Evolutionary conservation across 2,797 vertebrate genomes (phyloP).

Genomic region (Aplochiton taeniatus): DNA sequence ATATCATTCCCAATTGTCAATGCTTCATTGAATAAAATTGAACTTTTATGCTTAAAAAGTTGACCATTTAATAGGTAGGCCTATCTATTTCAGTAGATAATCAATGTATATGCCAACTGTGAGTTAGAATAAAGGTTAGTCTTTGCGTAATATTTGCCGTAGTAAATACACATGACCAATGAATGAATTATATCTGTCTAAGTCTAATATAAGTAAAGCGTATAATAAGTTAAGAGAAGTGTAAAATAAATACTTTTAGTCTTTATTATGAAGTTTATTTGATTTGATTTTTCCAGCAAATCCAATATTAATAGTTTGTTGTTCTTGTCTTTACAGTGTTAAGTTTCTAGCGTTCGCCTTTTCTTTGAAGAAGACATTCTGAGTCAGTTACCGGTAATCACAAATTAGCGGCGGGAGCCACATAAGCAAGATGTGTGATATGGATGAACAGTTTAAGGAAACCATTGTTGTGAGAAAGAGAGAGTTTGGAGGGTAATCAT

Average conservation of each 20-base stretch:
- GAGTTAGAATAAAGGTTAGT: neutral
- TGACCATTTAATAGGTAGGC: constrained; percentile 29
- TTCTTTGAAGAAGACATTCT: constrained; percentile 72
- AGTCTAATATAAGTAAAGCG: constrained; percentile 33
- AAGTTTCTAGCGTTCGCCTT: constrained; percentile 82
- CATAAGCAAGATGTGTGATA: constrained; percentile 63
- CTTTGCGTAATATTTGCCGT: no score
- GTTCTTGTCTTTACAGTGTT: constrained; percentile 82
- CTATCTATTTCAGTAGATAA: constrained; percentile 35
- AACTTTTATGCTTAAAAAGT: neutral
- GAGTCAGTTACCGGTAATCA: constrained; percentile 75
- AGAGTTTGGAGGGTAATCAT: constrained; percentile 67
- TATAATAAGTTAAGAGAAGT: no score
- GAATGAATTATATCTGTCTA: constrained; percentile 25
- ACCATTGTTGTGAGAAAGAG: constrained; percentile 68
- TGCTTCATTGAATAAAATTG: constrained; percentile 32
- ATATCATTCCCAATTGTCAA: constrained; percentile 63
- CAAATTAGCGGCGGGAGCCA: constrained; percentile 72
- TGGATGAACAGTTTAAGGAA: constrained; percentile 70
- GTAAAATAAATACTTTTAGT: neutral
- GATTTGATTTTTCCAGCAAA: constrained; percentile 7
- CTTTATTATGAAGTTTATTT: no score
- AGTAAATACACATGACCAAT: no score
- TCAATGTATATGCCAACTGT: no score
- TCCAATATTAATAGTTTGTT: constrained; percentile 60